Evolutionary conservation across 2,113 vertebrate genomes (phyloP).

Genomic region (Eptesicus fuscus): DNA sequence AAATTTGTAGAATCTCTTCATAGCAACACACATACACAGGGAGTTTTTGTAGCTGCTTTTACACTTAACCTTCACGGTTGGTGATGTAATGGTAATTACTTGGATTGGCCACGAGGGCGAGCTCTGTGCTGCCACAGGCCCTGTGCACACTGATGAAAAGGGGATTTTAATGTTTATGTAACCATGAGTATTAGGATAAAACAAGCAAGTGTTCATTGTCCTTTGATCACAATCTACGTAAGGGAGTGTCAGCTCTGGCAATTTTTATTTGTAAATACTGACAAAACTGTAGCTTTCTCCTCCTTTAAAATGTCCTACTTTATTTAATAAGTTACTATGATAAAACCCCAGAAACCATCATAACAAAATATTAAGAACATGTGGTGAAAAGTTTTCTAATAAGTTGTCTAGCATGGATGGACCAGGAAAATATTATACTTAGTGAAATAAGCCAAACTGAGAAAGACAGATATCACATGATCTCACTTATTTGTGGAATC

Average conservation of each 20-base stretch:
- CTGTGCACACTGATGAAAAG: no score
- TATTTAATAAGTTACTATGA: not conserved
- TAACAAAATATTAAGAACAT: not conserved
- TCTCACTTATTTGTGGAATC: no score
- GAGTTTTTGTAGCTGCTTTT: not conserved
- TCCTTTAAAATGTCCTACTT: not conserved
- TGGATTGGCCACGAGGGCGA: slow-evolving; percentile 9
- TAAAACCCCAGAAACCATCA: not conserved
- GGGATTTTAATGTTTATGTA: not conserved
- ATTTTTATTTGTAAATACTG: not conserved
- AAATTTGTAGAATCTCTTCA: not conserved
- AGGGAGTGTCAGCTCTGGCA: not conserved
- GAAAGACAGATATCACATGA: no score
- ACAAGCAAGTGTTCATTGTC: not conserved
- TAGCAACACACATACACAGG: not conserved
- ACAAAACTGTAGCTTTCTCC: not conserved
- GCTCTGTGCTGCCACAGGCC: not conserved
- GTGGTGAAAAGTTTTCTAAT: not conserved
- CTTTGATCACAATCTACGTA: not conserved
- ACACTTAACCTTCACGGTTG: not conserved
- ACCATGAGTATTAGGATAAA: not conserved
- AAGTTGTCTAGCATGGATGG: no score
- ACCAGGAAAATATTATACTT: no score
- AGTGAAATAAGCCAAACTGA: no score
- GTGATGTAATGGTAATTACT: not conserved